Evolutionary conservation across 2,113 vertebrate genomes (phyloP).

Genomic region (Myrmecobius fasciatus): DNA sequence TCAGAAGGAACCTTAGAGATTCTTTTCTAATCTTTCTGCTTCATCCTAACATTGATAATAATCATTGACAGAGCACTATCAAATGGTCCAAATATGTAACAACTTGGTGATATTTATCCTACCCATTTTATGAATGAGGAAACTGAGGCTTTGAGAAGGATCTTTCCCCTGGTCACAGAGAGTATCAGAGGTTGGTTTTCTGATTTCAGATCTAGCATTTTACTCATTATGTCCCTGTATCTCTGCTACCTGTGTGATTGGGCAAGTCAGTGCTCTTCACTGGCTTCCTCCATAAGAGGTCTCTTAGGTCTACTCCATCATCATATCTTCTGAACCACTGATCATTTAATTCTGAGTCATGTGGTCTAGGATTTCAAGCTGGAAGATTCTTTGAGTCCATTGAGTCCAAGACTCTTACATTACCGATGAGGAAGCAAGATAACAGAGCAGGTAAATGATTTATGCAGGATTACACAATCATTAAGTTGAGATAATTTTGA

Average conservation of each 20-base stretch:
- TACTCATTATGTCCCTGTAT: not conserved
- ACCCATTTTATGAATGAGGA: not conserved
- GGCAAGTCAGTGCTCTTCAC: too few species aligned
- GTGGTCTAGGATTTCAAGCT: not conserved
- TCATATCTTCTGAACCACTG: not conserved
- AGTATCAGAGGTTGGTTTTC: not conserved
- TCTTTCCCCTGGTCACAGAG: not conserved
- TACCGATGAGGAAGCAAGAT: too few species aligned
- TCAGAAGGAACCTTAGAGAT: not conserved
- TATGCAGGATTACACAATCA: too few species aligned
- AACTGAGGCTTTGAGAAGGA: not conserved
- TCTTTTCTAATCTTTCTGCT: not conserved
- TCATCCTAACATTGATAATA: not conserved
- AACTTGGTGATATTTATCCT: not conserved
- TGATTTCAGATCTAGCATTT: not conserved
- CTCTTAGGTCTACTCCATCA: not conserved
- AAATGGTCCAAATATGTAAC: not conserved
- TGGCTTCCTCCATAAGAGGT: not conserved
- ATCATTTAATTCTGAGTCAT: not conserved
- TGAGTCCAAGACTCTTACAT: too few species aligned
- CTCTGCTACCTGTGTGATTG: not conserved
- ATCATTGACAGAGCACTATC: not conserved
- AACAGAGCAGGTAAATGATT: too few species aligned
- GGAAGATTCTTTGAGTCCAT: too few species aligned
- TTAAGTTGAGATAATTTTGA: too few species aligned